Evolutionary conservation across 2,888 invertebrate genomes (phyloP).

Genomic region (Plagodis pulveraria): DNA sequence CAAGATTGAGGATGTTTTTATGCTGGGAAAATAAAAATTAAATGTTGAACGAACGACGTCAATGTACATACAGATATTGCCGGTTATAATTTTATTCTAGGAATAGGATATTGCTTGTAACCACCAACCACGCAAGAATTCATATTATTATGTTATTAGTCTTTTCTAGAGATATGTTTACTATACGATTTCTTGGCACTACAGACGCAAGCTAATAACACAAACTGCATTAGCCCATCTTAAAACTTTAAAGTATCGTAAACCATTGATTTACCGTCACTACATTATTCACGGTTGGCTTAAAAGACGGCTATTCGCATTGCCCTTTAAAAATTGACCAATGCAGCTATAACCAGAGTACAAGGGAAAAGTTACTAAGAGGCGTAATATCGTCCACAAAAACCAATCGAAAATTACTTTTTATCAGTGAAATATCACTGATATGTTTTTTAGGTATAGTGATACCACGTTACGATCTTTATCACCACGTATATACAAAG

Average conservation of each 20-base stretch:
- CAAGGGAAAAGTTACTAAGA: background rate
- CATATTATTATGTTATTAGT: too few species aligned
- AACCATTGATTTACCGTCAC: slow-evolving; percentile 23
- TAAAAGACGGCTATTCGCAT: slow-evolving; percentile 23
- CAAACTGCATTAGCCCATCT: slow-evolving; percentile 5
- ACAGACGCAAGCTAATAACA: background rate
- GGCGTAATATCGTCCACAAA: background rate
- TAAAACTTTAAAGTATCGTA: slow-evolving; percentile 10
- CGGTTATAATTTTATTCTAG: too few species aligned
- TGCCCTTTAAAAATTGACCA: slow-evolving; percentile 35
- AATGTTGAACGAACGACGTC: too few species aligned
- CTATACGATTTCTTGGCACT: background rate
- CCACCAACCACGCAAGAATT: too few species aligned
- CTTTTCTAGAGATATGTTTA: too few species aligned
- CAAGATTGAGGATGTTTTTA: too few species aligned
- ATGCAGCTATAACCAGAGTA: slow-evolving; percentile 27
- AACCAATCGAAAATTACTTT: too few species aligned
- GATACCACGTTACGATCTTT: too few species aligned
- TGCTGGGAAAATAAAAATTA: too few species aligned
- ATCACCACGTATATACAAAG: too few species aligned
- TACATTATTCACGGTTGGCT: slow-evolving; percentile 22
- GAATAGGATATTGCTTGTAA: too few species aligned
- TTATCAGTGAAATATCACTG: slow-evolving; percentile 6
- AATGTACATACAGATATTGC: too few species aligned
- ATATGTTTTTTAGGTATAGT: background rate